Evolutionary conservation across 2,797 vertebrate species (phyloP), one percentile per base, ranked within the genome.

Genomic region (Sebastolobus altivelis): DNA sequence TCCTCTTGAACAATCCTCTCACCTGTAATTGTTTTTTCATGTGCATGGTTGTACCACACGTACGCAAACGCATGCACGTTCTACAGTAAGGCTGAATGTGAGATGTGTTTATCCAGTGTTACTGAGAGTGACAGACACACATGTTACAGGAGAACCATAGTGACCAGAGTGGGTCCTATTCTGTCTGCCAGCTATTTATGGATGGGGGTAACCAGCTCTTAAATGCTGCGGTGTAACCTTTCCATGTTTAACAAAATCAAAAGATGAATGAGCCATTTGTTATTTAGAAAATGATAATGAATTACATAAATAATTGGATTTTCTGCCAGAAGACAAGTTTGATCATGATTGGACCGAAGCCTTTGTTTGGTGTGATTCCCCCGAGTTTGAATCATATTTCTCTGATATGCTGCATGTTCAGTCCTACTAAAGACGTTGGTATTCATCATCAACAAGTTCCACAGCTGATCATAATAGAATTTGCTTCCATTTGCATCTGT

Each of bases 111-210:
- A 20, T 71, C 20, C 69, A 33, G 25, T 49, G 20, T 3, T 54
- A 68, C 35, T 68, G 62, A 65, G 93, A 95, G 90, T 95, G 95
- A 94, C 92, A 92, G 88, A 80, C 86, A 90, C 92, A 94, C 59
- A 85, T 93, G 92, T 83, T 87, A 75, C 69, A 77, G 82, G 31
- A 31, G 81, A 80, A 72, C 80, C 69, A 75, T 65, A 77, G 81
- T 37, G 72, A 76, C 84, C 62, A 77, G 61, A 80, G 72, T 29
- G 62, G 54, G 5, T 75, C 62, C 80, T 40, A 49, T 84, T 82
- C 80, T 92, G 77, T 77, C 77, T 10, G 25, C 31, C 8, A 35
- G 75, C 74, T 94, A 94, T 95, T 93, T 95, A 91, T 87, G 86
- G 89, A 70, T 38, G 18, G 52, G 35, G 35, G 60, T 85, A 40